These are phyloP conservation scores for Dipodomys stephensi DNA, from an alignment of 2,113 vertebrate species.

Conservation along the genomic window DNA sequence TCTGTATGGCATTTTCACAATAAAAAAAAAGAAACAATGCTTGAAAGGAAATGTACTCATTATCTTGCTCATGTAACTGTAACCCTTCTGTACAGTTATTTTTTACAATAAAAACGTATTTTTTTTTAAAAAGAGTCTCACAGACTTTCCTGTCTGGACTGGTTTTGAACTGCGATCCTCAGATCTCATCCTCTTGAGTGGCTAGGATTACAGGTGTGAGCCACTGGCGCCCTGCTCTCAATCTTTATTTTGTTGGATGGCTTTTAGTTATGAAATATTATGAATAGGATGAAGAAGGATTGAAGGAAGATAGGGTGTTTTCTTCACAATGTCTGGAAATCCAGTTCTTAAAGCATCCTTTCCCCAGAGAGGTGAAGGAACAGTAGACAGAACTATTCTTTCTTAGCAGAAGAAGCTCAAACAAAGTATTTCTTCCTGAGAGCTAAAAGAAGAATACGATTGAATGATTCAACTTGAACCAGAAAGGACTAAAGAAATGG, in stretches of 20 bases:
- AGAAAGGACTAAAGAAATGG: neutral
- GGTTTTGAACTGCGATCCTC: too few species aligned
- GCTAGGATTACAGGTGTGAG: too few species aligned
- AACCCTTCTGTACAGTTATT: too few species aligned
- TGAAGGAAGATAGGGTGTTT: neutral
- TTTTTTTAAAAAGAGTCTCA: too few species aligned
- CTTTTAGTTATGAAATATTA: neutral
- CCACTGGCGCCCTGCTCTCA: neutral
- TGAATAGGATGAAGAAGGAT: neutral
- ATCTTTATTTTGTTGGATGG: neutral
- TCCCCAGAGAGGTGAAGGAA: neutral
- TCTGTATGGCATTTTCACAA: too few species aligned
- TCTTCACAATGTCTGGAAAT: neutral
- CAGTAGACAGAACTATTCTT: neutral
- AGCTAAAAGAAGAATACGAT: neutral
- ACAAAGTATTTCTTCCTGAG: neutral
- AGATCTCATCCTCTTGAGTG: too few species aligned
- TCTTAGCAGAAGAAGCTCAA: slow-evolving; percentile 3
- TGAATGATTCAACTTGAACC: neutral
- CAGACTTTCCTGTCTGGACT: too few species aligned
- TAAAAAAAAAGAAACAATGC: too few species aligned
- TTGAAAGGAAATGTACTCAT: too few species aligned
- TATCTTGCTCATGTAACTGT: too few species aligned
- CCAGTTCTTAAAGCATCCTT: neutral
- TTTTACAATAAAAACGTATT: too few species aligned